Conservation (phyloP, 2,113 vertebrate species). For the Melanostigma gelatinosum region DNA sequence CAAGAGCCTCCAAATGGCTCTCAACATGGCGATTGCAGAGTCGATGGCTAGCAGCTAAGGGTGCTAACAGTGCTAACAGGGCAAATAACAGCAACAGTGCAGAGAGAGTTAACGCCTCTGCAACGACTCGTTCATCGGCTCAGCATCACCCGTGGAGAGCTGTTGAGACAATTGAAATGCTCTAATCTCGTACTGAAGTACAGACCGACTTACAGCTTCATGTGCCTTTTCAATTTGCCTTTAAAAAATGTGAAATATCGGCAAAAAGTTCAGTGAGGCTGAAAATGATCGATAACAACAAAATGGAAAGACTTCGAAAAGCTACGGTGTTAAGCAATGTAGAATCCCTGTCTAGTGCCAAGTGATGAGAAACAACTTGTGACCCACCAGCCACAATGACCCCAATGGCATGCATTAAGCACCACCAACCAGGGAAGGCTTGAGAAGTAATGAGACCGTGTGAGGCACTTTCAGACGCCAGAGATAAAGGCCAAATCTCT, state of each 20-base stretch:
- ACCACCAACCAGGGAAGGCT: slow-evolving; percentile 19
- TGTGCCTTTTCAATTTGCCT: neutral
- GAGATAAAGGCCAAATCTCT: slow-evolving; percentile 33
- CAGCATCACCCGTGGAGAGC: neutral
- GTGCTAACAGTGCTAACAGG: neutral
- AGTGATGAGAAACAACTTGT: slow-evolving; percentile 1
- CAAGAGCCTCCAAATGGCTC: neutral
- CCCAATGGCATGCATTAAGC: slow-evolving; percentile 33
- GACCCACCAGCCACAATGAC: slow-evolving; percentile 29
- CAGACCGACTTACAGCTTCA: neutral
- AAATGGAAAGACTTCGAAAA: neutral
- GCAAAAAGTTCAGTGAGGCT: neutral
- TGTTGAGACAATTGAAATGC: neutral
- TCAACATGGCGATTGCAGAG: neutral
- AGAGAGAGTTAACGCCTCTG: neutral
- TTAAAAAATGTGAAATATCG: neutral
- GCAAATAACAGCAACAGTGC: neutral
- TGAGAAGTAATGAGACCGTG: slow-evolving; percentile 33
- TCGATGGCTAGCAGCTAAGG: neutral
- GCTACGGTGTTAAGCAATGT: neutral
- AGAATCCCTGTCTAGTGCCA: neutral
- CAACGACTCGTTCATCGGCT: no score
- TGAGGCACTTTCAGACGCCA: slow-evolving; percentile 36
- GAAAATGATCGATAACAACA: neutral
- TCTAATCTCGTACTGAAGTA: neutral